Base-by-base conservation (phyloP, 2,113 vertebrate genomes). In the Menidia beryllina region DNA sequence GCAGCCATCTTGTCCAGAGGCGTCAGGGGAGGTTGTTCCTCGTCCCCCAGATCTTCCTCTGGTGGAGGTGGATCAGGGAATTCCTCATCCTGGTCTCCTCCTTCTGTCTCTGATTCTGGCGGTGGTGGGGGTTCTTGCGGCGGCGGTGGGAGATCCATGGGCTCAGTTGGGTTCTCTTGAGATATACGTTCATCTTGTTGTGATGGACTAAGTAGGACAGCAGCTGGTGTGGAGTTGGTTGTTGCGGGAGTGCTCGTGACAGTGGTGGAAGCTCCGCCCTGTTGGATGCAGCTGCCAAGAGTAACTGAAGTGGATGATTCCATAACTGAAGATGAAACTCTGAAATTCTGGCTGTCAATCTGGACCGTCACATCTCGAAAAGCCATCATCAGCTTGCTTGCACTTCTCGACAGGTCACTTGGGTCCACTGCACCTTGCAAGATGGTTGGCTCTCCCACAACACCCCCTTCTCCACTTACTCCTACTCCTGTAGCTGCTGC, bases 321-420 rank as follows among this genome's bases (percentile, higher is more conserved):
- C 92, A 92, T 57, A 63, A 94, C 90, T 38, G 97, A 96, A 0
- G 98, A 98, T 11, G 98, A 98, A 69, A 98, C 93, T 0, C 94
- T 95, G 79, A 98, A 96, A 75, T 98, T 99, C 85, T 97, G 95
- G 85, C 91, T 97, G 88, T 98, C 97, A 0, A 99, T 96, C 88
- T 99, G 96, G 52, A 99, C 97, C 0, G 97, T 99, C 82, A 99
- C 98, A 1, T 98, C 97, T 58, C 96, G 93, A 90, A 99, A 98
- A 2, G 97, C 98, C 98, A 98, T 99, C 97, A 98, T 96, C 72
- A 99, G 92, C 60, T 98, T 98, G 86, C 97, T 94, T 43, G 96
- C 93, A 50, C 94, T 96, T 76, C 90, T 95, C 2, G 96, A 90
- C 54, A 97, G 67, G 30, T 94, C 92, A 11, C 94, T 91, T 1